Percentiles rank a stretch among this genome's conserved stretches.
Conservation (phyloP, 2,888 invertebrate species). For the Euzetes globulus region DNA sequence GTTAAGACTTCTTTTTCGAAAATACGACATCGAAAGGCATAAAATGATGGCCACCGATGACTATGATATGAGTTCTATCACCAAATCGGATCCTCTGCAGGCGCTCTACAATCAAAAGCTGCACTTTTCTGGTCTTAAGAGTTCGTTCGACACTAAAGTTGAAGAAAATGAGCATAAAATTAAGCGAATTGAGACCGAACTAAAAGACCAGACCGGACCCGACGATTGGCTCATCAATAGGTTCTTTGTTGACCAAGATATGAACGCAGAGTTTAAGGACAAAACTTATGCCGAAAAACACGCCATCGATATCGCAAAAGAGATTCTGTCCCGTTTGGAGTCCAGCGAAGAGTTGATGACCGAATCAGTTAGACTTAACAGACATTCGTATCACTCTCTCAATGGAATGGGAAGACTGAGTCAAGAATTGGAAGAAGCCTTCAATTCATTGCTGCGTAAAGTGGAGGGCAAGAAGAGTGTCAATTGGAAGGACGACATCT, state of each 20-base stretch:
- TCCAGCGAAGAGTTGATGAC: conserved; percentile 11
- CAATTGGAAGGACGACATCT: conserved; percentile 36
- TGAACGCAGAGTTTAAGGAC: conserved; percentile 30
- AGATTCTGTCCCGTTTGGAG: conserved; percentile 2
- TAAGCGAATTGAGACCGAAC: conserved; percentile 24
- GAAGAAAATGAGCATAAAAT: conserved; percentile 30
- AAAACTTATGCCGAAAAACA: conserved; percentile 27
- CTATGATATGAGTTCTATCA: not conserved
- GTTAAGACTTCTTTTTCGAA: conserved; percentile 29
- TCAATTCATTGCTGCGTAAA: conserved; percentile 1
- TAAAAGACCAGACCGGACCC: not conserved
- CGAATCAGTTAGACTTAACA: conserved; percentile 24
- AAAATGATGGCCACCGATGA: conserved; percentile 3
- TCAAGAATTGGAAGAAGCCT: conserved; percentile 25
- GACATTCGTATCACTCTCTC: conserved; percentile 10
- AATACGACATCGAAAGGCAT: conserved; percentile 30
- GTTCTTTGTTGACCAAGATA: conserved; percentile 32
- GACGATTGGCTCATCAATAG: conserved; percentile 33
- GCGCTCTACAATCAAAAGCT: conserved; percentile 32
- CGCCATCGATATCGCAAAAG: conserved; percentile 27
- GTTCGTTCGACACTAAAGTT: conserved; percentile 7
- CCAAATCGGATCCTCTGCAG: conserved; percentile 9
- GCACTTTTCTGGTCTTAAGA: conserved; percentile 26
- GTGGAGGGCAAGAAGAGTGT: conserved; percentile 37
- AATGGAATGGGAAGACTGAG: conserved; percentile 29